These are phyloP conservation scores for Diogma glabrata DNA, from an alignment of 2,888 invertebrate species.

Conservation along the genomic window DNA sequence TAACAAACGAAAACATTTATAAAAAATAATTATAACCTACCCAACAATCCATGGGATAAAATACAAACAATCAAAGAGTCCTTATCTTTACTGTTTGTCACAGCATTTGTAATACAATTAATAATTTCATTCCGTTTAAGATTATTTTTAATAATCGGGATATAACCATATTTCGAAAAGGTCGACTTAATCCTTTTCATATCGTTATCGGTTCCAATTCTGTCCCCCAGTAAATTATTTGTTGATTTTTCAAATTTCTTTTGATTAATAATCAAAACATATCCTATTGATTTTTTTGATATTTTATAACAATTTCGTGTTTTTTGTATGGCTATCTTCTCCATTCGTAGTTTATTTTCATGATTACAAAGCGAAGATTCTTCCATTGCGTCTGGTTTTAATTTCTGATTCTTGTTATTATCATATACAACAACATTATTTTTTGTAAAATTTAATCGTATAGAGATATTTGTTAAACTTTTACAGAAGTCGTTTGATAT, in stretches of 20 bases:
- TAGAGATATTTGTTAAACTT: too few relatives aligned
- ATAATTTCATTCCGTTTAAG: conserved; percentile 13
- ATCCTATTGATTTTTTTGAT: too few relatives aligned
- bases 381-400: too few relatives aligned
- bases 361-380: too few relatives aligned
- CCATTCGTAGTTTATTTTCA: too few relatives aligned
- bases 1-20: neutral
- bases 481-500: too few relatives aligned
- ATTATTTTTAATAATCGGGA: neutral
- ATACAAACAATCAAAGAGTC: conserved; percentile 17
- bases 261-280: conserved; percentile 15
- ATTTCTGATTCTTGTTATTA: too few relatives aligned
- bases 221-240: neutral
- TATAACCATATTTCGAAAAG: conserved; percentile 11
- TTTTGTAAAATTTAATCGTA: too few relatives aligned
- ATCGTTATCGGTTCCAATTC: conserved; percentile 14
- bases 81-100: neutral
- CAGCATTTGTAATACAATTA: conserved; percentile 8
- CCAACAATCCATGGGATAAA: conserved; percentile 17
- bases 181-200: neutral
- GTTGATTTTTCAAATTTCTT: neutral
- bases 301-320: too few relatives aligned
- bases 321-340: too few relatives aligned
- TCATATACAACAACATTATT: too few relatives aligned
- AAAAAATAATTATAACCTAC: neutral